phyloP scores from a whole-genome alignment of 1,140 invertebrate species.

The Acromyrmex heyeri region DNA sequence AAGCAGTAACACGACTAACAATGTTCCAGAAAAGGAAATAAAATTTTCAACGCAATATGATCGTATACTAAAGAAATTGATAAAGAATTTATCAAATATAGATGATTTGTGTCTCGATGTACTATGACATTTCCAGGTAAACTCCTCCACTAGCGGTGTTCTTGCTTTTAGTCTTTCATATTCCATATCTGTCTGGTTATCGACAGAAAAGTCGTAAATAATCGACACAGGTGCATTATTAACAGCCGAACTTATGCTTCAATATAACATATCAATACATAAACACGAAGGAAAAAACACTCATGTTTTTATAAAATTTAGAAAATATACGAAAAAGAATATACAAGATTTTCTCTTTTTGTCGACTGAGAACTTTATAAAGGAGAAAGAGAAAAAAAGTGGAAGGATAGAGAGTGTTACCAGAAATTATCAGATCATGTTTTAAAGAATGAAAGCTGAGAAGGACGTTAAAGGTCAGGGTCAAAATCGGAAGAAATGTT shows the following conservation, averaged over 20 bases:
- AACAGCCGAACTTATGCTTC: slow-evolving; percentile 40
- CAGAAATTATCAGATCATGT: slow-evolving; percentile 12
- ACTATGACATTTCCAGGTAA: slow-evolving; percentile 58
- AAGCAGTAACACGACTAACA: background rate
- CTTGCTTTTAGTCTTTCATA: slow-evolving; percentile 58
- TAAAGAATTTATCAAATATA: slow-evolving; percentile 81
- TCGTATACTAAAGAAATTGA: slow-evolving; percentile 79
- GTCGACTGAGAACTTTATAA: background rate
- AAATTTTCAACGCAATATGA: slow-evolving; percentile 58
- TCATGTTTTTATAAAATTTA: slow-evolving; percentile 22
- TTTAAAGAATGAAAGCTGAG: slow-evolving; percentile 28
- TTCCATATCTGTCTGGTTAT: slow-evolving; percentile 49
- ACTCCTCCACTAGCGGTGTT: slow-evolving; percentile 36
- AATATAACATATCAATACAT: slow-evolving; percentile 44
- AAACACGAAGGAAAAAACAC: slow-evolving; percentile 13
- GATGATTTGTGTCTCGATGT: slow-evolving; percentile 69
- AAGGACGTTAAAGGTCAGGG: slow-evolving; percentile 44
- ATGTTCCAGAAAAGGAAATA: slow-evolving; percentile 75
- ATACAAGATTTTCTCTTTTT: background rate
- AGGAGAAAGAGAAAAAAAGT: background rate
- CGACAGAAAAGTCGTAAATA: slow-evolving; percentile 48
- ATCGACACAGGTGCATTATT: slow-evolving; percentile 51
- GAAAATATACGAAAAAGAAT: slow-evolving; percentile 20
- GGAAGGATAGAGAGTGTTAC: background rate
- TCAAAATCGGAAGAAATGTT: slow-evolving; percentile 6